phyloP scores from a whole-genome alignment of 1,140 invertebrate genomes.

The Drosophila nigromelanica region DNA sequence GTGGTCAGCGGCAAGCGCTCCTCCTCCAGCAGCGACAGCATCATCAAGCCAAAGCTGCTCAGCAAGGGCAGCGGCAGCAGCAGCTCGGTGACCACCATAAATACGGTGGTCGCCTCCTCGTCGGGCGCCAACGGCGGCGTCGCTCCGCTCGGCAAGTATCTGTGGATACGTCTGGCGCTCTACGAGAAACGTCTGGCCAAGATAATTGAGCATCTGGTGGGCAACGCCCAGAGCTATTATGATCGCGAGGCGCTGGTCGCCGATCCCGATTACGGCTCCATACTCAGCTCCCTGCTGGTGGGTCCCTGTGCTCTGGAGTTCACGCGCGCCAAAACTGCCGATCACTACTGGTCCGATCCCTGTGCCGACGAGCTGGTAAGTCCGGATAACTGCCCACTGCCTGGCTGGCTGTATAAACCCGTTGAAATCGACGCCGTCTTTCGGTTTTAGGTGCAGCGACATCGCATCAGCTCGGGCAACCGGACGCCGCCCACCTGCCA shows the following conservation, averaged over 20 bases:
- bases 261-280: conserved; percentile 96
- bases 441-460: conserved; percentile 89
- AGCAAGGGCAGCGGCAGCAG: conserved; percentile 86
- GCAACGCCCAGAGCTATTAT: conserved; percentile 92
- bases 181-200: conserved; percentile 94
- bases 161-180: conserved; percentile 95
- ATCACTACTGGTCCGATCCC: conserved; percentile 95
- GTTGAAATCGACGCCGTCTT: no score
- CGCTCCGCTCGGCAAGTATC: conserved; percentile 85
- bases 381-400: no score
- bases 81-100: conserved; percentile 84
- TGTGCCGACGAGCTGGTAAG: conserved; percentile 94
- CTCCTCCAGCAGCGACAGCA: conserved; percentile 90
- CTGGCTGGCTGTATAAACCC: no score
- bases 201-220: conserved; percentile 94
- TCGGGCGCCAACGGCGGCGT: conserved; percentile 13
- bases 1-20: conserved; percentile 88
- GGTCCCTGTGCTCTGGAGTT: conserved; percentile 97
- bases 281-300: conserved; percentile 94
- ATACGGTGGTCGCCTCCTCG: conserved; percentile 64
- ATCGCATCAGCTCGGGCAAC: conserved; percentile 91
- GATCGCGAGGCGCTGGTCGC: conserved; percentile 94
- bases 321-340: conserved; percentile 93
- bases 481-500: conserved; percentile 90
- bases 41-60: conserved; percentile 87